These are phyloP conservation scores for Rugalucina vietnamica DNA, from an alignment of 2,888 invertebrate species.

Conservation along the genomic window DNA sequence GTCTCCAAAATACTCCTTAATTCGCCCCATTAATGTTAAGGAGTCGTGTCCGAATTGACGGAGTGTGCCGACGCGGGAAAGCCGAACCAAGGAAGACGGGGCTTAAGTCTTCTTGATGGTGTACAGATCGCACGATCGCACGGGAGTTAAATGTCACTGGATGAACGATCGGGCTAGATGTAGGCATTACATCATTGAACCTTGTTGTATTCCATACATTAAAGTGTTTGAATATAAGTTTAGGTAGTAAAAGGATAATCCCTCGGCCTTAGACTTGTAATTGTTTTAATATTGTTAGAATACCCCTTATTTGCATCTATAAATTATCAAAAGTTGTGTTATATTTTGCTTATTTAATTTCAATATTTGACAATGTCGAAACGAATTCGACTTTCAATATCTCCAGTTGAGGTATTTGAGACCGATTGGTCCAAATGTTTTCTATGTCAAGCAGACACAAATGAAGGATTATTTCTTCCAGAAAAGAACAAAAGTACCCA, in stretches of 20 bases:
- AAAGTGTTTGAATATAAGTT: not conserved
- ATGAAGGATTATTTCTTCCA: not conserved
- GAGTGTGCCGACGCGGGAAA: not conserved
- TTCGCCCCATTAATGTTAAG: not conserved
- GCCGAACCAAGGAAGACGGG: not conserved
- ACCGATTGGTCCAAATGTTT: not conserved
- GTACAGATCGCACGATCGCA: constrained; percentile 12
- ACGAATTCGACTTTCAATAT: not conserved
- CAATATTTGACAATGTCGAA: not conserved
- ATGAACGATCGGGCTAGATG: not conserved
- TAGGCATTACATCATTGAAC: not conserved
- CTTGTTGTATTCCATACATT: not conserved
- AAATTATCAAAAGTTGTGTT: not conserved
- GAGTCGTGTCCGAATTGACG: not conserved
- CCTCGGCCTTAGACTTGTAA: not conserved
- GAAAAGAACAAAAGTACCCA: not conserved
- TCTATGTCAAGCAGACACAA: not conserved
- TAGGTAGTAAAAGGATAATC: constrained; percentile 4
- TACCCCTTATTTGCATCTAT: not conserved
- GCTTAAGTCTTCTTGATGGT: not conserved
- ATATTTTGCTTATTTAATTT: not conserved
- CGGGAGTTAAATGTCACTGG: not conserved
- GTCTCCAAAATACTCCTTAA: not conserved
- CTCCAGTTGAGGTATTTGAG: not conserved
- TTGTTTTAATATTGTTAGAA: not conserved